A percentile compares a stretch with the other conserved stretches of the same genome.
Evolutionary conservation across 2,888 invertebrate species (phyloP).

Genomic region (Chromoteleia sp.): DNA sequence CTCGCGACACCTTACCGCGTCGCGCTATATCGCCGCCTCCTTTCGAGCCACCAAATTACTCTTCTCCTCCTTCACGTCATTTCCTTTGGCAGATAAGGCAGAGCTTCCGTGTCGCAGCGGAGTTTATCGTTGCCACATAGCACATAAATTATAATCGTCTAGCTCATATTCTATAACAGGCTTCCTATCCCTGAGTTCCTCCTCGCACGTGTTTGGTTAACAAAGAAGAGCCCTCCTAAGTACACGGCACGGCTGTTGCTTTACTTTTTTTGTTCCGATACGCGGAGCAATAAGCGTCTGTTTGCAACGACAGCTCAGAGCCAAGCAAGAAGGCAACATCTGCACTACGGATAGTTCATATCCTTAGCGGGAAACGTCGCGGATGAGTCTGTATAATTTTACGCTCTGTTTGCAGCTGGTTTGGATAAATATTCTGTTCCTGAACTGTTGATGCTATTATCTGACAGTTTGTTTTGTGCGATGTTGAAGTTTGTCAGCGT

Average conservation of each 20-base stretch:
- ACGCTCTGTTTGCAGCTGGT: conserved; percentile 48
- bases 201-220: conserved; percentile 53
- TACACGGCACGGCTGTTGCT: conserved; percentile 33
- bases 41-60: conserved; percentile 53
- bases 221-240: conserved; percentile 52
- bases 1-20: conserved; percentile 22
- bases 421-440: conserved; percentile 49
- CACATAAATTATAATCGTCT: conserved; percentile 62
- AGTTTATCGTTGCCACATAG: conserved; percentile 61
- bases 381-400: conserved; percentile 60
- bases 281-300: conserved; percentile 59
- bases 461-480: conserved; percentile 39
- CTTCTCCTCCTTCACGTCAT: conserved; percentile 56
- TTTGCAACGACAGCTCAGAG: conserved; percentile 59
- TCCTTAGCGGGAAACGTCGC: conserved; percentile 54
- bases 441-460: conserved; percentile 38
- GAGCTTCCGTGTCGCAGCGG: conserved; percentile 58
- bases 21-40: conserved; percentile 8
- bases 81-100: conserved; percentile 71
- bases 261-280: conserved; percentile 35
- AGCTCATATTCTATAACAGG: conserved; percentile 55
- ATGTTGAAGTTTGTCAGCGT: conserved; percentile 28
- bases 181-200: conserved; percentile 42
- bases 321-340: conserved; percentile 49
- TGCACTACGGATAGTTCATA: conserved; percentile 55